Conservation (phyloP, 2,113 vertebrate genomes). For the Eclectus roratus region DNA sequence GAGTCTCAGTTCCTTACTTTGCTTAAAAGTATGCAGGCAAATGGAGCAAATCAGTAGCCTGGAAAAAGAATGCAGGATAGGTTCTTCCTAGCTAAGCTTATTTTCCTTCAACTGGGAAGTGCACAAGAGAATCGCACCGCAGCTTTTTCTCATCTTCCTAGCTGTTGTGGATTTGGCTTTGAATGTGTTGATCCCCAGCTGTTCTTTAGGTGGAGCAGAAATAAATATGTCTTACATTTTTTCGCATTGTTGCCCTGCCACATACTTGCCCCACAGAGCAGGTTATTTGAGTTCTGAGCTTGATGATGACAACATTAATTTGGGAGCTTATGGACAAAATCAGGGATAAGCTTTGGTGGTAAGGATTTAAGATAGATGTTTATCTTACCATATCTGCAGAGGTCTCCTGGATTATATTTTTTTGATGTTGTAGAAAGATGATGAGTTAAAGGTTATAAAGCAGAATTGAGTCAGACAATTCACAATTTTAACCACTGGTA, state of each 20-base stretch:
- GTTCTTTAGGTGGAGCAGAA: not conserved
- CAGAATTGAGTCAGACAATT: not conserved
- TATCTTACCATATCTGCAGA: not conserved
- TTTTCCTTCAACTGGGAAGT: not conserved
- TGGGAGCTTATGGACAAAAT: not conserved
- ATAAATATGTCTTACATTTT: not conserved
- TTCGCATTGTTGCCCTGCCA: not conserved
- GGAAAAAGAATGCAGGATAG: not conserved
- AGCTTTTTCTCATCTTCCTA: not conserved
- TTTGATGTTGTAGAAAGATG: not conserved
- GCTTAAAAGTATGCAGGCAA: not conserved
- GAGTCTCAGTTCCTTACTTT: not conserved
- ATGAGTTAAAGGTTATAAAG: not conserved
- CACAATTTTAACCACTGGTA: not conserved
- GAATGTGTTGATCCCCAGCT: not conserved
- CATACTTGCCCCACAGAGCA: fast-evolving
- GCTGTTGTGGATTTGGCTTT: not conserved
- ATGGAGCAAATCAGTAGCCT: not conserved
- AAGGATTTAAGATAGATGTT: not conserved
- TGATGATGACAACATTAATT: not conserved
- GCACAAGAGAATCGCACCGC: not conserved
- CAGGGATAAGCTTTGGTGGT: not conserved
- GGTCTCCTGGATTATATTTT: not conserved
- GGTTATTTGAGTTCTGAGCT: not conserved
- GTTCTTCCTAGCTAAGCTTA: not conserved